phyloP scores from a whole-genome alignment of 2,888 invertebrate species.

The Spicauda simplicius region DNA sequence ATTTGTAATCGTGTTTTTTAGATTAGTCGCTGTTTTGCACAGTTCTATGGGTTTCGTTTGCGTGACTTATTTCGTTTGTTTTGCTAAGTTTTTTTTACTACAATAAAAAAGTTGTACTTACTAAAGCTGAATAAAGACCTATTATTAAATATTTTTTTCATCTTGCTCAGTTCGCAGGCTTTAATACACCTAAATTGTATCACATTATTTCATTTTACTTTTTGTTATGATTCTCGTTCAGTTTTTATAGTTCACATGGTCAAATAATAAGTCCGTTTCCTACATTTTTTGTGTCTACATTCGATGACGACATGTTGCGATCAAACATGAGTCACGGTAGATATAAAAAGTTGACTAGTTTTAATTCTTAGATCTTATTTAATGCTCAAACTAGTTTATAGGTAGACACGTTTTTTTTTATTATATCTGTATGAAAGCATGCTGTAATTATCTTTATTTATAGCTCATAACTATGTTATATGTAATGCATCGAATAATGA shows the following conservation, averaged over 20 bases:
- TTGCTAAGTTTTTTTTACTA: no score
- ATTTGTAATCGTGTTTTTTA: no score
- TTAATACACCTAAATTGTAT: slow-evolving; percentile 8
- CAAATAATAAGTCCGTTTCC: slow-evolving; percentile 46
- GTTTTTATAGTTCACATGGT: slow-evolving; percentile 46
- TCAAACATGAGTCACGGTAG: slow-evolving; percentile 39
- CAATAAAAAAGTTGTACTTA: no score
- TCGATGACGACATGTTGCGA: slow-evolving; percentile 44
- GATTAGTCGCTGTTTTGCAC: no score
- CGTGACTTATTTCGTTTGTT: no score
- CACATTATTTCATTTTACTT: slow-evolving; percentile 36
- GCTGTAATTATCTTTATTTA: background rate
- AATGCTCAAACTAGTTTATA: slow-evolving; percentile 11
- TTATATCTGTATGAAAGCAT: background rate
- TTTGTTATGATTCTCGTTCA: slow-evolving; percentile 46
- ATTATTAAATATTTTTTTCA: no score
- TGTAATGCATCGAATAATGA: no score
- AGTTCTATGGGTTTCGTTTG: no score
- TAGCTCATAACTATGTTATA: background rate
- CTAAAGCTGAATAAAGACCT: no score
- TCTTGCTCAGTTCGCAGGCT: slow-evolving; percentile 1
- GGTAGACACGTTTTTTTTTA: slow-evolving; percentile 1
- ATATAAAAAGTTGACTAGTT: slow-evolving; percentile 15
- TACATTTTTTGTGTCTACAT: slow-evolving; percentile 46
- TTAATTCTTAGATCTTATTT: slow-evolving; percentile 8